Conservation (phyloP, 1,140 invertebrate species). For the Phortica variegata region DNA sequence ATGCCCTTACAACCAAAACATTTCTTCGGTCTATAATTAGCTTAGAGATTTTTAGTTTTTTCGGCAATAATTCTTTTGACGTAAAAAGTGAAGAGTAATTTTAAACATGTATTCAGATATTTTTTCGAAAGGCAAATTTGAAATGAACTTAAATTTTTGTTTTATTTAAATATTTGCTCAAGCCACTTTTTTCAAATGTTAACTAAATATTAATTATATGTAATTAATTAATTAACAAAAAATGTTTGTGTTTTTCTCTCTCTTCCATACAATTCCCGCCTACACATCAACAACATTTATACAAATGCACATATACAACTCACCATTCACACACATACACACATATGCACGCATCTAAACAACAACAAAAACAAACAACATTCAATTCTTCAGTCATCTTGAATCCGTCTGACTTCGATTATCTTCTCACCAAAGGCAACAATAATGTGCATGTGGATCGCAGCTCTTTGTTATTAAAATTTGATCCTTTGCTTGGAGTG, state of each 20-base stretch:
- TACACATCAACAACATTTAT: slow-evolving; percentile 5
- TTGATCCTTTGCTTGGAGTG: slow-evolving; percentile 49
- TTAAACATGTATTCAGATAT: not conserved
- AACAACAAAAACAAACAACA: too few species aligned
- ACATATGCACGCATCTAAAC: slow-evolving; percentile 1
- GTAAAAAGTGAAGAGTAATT: slow-evolving; percentile 17
- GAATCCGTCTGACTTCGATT: slow-evolving; percentile 55
- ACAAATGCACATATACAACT: slow-evolving; percentile 3
- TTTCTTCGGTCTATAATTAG: too few species aligned
- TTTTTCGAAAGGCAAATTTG: not conserved
- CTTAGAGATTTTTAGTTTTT: too few species aligned
- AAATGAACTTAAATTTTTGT: not conserved
- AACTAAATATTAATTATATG: not conserved
- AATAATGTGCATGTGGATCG: slow-evolving; percentile 43
- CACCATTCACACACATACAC: slow-evolving; percentile 6
- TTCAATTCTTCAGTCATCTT: slow-evolving; percentile 40
- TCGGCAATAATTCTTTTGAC: too few species aligned
- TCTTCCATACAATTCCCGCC: not conserved
- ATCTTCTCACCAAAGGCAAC: slow-evolving; percentile 52
- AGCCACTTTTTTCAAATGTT: not conserved
- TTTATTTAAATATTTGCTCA: not conserved
- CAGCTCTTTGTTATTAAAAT: slow-evolving; percentile 49
- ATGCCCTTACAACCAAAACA: too few species aligned
- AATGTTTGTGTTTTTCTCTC: not conserved
- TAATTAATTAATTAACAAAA: not conserved